These are phyloP conservation scores for Takifugu ocellatus DNA, from an alignment of 2,797 vertebrate genomes.

Conservation along the genomic window DNA sequence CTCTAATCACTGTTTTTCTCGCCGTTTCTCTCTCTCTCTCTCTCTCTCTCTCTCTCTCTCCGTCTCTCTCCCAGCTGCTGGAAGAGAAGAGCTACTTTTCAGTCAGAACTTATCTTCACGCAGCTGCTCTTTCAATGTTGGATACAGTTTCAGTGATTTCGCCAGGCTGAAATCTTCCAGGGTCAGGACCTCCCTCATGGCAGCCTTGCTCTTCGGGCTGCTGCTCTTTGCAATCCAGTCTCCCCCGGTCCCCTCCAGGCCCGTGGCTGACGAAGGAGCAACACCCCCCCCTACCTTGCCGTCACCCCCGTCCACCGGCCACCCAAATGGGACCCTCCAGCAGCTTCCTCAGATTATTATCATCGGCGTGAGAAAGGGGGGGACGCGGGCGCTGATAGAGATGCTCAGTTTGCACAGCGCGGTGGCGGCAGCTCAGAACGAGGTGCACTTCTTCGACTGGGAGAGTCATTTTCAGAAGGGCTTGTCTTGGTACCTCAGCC, in stretches of 20 bases:
- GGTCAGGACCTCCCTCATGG: constrained; percentile 84
- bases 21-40: constrained; percentile 1
- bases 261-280: constrained; percentile 44
- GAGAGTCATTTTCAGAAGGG: constrained; percentile 89
- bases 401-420: constrained; percentile 91
- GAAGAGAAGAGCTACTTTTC: constrained; percentile 33
- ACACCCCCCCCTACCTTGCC: constrained; percentile 21
- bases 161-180: constrained; percentile 78
- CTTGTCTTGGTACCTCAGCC: constrained; percentile 87
- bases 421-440: constrained; percentile 87
- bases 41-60: too few relatives aligned
- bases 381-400: constrained; percentile 91
- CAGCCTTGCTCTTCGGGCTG: constrained; percentile 81
- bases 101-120: constrained; percentile 47
- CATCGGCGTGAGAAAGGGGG: constrained; percentile 95
- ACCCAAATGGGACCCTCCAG: constrained; percentile 79
- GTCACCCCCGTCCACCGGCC: constrained; percentile 17
- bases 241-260: constrained; percentile 78
- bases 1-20: constrained; percentile 28
- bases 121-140: constrained; percentile 67
- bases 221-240: constrained; percentile 83
- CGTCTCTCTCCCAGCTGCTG: constrained; percentile 31
- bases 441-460: constrained; percentile 98
- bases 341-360: constrained; percentile 89
- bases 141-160: constrained; percentile 67